Base-by-base conservation (phyloP, 2,797 vertebrate species). In the Chaenodraco wilsoni region DNA sequence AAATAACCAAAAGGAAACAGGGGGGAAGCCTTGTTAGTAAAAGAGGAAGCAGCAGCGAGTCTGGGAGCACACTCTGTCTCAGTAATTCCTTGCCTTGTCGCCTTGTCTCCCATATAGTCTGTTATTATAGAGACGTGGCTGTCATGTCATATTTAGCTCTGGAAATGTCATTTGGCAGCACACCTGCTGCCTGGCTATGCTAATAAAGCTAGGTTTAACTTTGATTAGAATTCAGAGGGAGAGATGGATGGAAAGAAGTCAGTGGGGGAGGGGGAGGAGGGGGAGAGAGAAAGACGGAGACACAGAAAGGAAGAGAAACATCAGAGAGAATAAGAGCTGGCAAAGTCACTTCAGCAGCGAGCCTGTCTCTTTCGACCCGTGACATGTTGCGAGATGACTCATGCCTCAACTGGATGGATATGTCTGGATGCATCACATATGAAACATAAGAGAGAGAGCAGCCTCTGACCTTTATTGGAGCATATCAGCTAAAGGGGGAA, bases 121-220 rank as follows among this genome's bases (percentile, higher is more conserved):
- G 89, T 92, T 92, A 91, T 90, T 90, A 87, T 87, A 83, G 87
- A 89, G 91, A 91, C 89, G 75, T 56, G 85, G 87, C 91, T 91
- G 93, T 93, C 91, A 84, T 81, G 88, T 93, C 89, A 91, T 84
- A 92, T 92, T 91, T 90, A 87, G 89, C 89, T 92, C 87, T 78
- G 84, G 87, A 92, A 92, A 93, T 93, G 91, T 92, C 91, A 91
- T 90, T 92, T 92, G 92, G 89, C 89, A 86, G 92, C 91, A 90
- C 93, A 93, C 92, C 93, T 94, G 93, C 93, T 93, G 91, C 91
- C 92, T 89, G 91, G 91, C 91, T 90, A 90, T 91, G 91, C 92
- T 92, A 93, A 94, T 92, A 92, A 88, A 82, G 84, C 86, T 72
- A 89, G 89, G 86, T 89, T 92, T 91, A 90, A 88, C 91, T 93